A percentile compares a stretch with the other conserved stretches of the same genome.
These are phyloP conservation scores for Drosophila stalkeri DNA, from an alignment of 2,888 invertebrate genomes.

Conservation along the genomic window DNA sequence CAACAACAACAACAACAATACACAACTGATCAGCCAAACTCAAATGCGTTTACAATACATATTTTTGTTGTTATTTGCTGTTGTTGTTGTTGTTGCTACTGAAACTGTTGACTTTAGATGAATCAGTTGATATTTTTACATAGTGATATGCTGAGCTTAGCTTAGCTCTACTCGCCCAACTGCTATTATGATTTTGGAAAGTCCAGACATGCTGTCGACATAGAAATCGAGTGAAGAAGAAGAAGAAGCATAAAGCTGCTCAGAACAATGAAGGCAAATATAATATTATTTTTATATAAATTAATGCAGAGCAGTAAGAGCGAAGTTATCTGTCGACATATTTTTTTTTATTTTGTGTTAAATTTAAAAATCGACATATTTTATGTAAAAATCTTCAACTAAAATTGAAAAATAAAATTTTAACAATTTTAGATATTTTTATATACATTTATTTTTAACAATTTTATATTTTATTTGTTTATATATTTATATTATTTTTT, in stretches of 20 bases:
- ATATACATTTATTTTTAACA: too few species aligned
- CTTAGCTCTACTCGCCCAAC: slow-evolving; percentile 8
- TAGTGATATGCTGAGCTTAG: slow-evolving; percentile 48
- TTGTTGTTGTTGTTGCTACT: slow-evolving; percentile 6
- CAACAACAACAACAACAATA: slow-evolving; percentile 14
- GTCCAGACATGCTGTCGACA: slow-evolving; percentile 59
- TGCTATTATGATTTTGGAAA: slow-evolving; percentile 46
- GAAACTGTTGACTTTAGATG: slow-evolving; percentile 41
- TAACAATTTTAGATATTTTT: too few species aligned
- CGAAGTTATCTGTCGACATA: not conserved
- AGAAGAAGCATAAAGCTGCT: slow-evolving; percentile 11
- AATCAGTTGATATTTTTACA: slow-evolving; percentile 67
- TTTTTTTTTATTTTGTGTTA: too few species aligned
- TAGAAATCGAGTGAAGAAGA: slow-evolving; percentile 10
- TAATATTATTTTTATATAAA: not conserved
- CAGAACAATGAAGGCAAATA: slow-evolving; percentile 2
- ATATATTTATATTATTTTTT: too few species aligned
- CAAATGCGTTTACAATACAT: slow-evolving; percentile 68
- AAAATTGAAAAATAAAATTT: too few species aligned
- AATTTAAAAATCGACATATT: too few species aligned
- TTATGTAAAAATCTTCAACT: too few species aligned
- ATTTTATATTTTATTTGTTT: too few species aligned
- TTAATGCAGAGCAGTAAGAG: not conserved
- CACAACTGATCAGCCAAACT: slow-evolving; percentile 28
- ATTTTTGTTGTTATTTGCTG: slow-evolving; percentile 24